Percentiles rank a stretch among this genome's conserved stretches.
Evolutionary conservation across 2,888 invertebrate genomes (phyloP).

Genomic region (Bhutanitis thaidina): DNA sequence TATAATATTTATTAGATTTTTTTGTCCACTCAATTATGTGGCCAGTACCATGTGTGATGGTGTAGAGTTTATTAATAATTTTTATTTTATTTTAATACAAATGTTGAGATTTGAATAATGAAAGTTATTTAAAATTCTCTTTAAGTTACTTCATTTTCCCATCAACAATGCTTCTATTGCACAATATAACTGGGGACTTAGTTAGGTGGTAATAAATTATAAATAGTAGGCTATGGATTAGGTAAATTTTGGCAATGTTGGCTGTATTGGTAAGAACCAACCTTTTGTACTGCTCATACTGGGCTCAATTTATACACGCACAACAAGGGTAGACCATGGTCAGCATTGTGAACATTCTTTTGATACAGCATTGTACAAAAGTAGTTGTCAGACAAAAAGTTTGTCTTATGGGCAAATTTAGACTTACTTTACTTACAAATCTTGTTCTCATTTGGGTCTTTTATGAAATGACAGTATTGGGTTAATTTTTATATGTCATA

Average conservation of each 20-base stretch:
- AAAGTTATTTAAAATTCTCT: too few species aligned
- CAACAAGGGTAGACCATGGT: slow-evolving; percentile 28
- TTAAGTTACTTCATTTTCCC: too few species aligned
- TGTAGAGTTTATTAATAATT: too few species aligned
- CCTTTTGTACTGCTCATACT: slow-evolving; percentile 11
- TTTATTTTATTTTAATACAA: too few species aligned
- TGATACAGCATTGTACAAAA: slow-evolving; percentile 60
- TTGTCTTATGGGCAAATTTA: slow-evolving; percentile 51
- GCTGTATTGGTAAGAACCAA: slow-evolving; percentile 27
- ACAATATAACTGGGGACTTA: slow-evolving; percentile 69
- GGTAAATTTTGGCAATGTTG: slow-evolving; percentile 44
- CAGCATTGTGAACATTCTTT: slow-evolving; percentile 32
- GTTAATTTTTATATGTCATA: slow-evolving; percentile 28
- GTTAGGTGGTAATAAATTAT: slow-evolving; percentile 73
- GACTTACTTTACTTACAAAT: slow-evolving; percentile 50
- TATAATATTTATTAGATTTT: too few species aligned
- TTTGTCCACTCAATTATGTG: too few species aligned
- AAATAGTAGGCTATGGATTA: slow-evolving; percentile 61
- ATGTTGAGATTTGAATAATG: too few species aligned
- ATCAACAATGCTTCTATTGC: slow-evolving; percentile 33
- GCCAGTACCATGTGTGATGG: too few species aligned
- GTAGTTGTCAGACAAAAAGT: slow-evolving; percentile 55
- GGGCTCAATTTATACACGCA: slow-evolving; percentile 29
- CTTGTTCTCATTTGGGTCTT: slow-evolving; percentile 35
- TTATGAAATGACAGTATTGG: slow-evolving; percentile 34